These are phyloP conservation scores for Sitobion miscanthi DNA, from an alignment of 1,140 invertebrate species.

Conservation along the genomic window DNA sequence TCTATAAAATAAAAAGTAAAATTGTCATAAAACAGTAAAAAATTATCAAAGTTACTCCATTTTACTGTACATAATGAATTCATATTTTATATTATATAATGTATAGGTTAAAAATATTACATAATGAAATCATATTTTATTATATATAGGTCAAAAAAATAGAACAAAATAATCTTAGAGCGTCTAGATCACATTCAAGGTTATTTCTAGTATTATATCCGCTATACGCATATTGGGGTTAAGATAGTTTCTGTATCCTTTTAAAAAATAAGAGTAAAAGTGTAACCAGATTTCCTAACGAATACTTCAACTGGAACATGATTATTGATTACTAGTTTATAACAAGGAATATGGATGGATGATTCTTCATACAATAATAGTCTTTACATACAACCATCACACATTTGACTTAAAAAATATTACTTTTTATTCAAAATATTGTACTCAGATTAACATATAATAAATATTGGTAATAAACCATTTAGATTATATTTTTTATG, in stretches of 20 bases:
- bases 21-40: too few species aligned
- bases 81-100: background rate
- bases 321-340: background rate
- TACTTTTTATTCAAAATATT: background rate
- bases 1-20: too few species aligned
- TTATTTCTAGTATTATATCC: constrained; percentile 13
- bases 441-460: too few species aligned
- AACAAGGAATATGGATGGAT: background rate
- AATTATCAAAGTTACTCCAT: too few species aligned
- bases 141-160: background rate
- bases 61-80: background rate
- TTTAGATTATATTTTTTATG: background rate
- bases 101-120: background rate
- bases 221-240: background rate
- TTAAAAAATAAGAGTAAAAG: constrained; percentile 28
- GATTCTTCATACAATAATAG: background rate
- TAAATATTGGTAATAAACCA: background rate
- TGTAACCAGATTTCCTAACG: background rate
- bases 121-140: background rate
- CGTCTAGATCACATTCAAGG: background rate
- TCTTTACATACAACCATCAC: background rate
- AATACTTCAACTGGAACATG: background rate
- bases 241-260: background rate
- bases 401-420: background rate
- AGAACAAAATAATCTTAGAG: background rate